Evolutionary conservation across 2,888 invertebrate genomes (phyloP).

Genomic region (Tupiocoris notatus): DNA sequence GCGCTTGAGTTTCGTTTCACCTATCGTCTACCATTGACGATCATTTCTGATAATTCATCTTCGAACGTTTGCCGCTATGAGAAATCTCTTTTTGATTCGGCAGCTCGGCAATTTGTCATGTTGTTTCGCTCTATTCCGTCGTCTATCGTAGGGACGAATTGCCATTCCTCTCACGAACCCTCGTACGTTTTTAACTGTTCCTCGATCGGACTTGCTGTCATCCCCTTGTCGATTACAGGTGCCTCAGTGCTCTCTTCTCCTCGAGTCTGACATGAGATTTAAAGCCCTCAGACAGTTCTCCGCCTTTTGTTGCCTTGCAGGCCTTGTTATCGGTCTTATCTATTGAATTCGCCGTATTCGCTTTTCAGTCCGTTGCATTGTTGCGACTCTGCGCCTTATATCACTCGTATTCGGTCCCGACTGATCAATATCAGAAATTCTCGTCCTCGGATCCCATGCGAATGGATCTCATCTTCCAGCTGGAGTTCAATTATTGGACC

Average conservation of each 20-base stretch:
- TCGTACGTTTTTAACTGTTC: neutral
- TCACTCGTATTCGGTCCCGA: neutral
- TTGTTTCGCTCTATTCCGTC: neutral
- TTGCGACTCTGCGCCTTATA: neutral
- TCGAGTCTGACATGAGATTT: neutral
- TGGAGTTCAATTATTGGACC: too few species aligned
- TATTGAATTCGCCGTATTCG: neutral
- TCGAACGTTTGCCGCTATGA: too few species aligned
- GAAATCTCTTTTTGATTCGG: too few species aligned
- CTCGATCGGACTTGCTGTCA: slow-evolving; percentile 17
- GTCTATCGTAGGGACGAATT: neutral
- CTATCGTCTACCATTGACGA: too few species aligned
- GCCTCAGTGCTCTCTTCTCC: neutral
- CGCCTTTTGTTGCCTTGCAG: neutral
- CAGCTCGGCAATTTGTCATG: neutral
- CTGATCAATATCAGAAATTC: neutral
- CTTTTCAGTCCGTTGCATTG: neutral
- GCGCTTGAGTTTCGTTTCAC: too few species aligned
- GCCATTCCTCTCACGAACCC: neutral
- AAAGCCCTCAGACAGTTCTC: neutral
- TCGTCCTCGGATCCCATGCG: neutral
- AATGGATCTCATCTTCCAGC: too few species aligned
- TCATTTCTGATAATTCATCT: too few species aligned
- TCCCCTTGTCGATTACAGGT: slow-evolving; percentile 30
- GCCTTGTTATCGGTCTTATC: neutral